These are phyloP conservation scores for Eremobia ochroleuca DNA, from an alignment of 2,888 invertebrate genomes.

Conservation along the genomic window DNA sequence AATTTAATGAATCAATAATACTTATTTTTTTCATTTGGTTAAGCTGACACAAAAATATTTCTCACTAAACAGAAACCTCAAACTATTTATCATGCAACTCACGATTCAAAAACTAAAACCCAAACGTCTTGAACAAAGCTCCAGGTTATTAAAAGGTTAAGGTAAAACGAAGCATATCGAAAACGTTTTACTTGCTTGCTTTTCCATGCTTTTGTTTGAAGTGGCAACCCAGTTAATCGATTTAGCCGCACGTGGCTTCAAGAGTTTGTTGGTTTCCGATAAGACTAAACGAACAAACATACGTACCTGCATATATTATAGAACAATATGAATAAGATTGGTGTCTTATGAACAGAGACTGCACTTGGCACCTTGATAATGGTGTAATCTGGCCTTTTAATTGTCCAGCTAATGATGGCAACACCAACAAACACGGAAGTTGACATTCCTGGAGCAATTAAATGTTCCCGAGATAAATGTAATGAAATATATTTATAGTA, in stretches of 20 bases:
- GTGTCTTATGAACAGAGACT: slow-evolving; percentile 32
- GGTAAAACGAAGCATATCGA: slow-evolving; percentile 55
- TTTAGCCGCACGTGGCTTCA: slow-evolving; percentile 64
- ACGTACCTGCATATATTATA: slow-evolving; percentile 7
- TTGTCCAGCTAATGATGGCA: slow-evolving; percentile 48
- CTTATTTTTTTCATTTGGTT: too few species aligned
- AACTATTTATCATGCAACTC: slow-evolving; percentile 26
- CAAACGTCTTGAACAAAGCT: slow-evolving; percentile 6
- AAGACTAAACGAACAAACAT: slow-evolving; percentile 48
- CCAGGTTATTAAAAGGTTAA: slow-evolving; percentile 50
- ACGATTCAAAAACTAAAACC: neutral
- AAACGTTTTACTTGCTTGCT: slow-evolving; percentile 52
- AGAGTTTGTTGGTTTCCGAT: slow-evolving; percentile 60
- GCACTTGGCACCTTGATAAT: slow-evolving; percentile 51
- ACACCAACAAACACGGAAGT: slow-evolving; percentile 63
- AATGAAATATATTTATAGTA: slow-evolving; percentile 51
- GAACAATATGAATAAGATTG: slow-evolving; percentile 35
- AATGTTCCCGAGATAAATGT: slow-evolving; percentile 45
- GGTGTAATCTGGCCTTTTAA: slow-evolving; percentile 58
- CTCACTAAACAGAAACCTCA: slow-evolving; percentile 8
- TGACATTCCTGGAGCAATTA: slow-evolving; percentile 60
- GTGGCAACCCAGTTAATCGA: slow-evolving; percentile 63
- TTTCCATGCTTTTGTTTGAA: slow-evolving; percentile 60
- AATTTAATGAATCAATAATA: too few species aligned
- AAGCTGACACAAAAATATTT: slow-evolving; percentile 17